Evolutionary conservation across 23 tunicate species (phyloP).

Genomic region (Ascidia mentula): DNA sequence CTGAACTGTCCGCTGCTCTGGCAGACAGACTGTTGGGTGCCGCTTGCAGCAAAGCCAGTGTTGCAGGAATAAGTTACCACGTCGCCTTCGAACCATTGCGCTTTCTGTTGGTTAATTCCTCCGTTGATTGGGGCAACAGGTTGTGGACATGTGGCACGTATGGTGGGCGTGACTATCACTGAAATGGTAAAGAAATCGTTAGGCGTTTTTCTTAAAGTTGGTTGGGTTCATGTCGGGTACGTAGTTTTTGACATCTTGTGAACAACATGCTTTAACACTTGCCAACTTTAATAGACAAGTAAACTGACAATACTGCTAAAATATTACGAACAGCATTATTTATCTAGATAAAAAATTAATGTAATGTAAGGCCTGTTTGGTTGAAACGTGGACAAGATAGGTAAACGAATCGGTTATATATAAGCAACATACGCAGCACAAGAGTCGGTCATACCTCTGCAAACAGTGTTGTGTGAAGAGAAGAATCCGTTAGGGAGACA

Average conservation of each 20-base stretch:
- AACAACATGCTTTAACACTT: no score
- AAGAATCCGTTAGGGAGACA: neutral
- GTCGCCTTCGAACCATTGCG: neutral
- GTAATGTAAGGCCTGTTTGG: no score
- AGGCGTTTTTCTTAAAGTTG: no score
- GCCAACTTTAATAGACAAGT: no score
- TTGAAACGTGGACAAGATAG: no score
- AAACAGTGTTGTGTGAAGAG: neutral
- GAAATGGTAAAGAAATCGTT: no score
- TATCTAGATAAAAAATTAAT: neutral
- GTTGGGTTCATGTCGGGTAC: no score
- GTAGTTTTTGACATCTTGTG: no score
- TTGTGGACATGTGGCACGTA: neutral
- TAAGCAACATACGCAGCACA: no score
- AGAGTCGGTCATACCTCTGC: neutral
- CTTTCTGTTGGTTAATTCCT: neutral
- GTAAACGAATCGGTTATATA: no score
- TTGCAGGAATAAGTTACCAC: neutral
- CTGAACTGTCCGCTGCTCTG: constrained; percentile 1
- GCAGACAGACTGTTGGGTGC: neutral
- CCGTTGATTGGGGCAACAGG: neutral
- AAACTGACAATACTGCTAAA: no score
- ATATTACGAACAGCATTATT: neutral
- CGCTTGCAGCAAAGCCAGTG: neutral
- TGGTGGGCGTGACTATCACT: neutral